Base-by-base conservation (phyloP, 2,888 invertebrate genomes). In the Tinea trinotella region DNA sequence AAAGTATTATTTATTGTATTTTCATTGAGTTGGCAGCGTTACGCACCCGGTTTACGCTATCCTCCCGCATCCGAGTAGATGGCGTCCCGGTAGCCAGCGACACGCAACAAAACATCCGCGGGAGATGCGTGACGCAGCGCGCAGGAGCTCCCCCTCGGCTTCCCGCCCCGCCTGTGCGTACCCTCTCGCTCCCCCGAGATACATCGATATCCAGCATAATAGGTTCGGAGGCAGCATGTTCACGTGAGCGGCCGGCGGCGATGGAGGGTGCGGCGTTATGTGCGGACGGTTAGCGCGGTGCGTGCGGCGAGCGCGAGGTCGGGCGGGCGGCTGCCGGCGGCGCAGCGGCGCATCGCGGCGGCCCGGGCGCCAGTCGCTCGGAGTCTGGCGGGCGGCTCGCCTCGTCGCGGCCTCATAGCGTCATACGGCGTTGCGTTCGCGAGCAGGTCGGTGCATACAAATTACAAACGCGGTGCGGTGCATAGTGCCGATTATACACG, bases 321-420 rank as follows among this genome's bases (percentile, higher is more conserved):
- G 19, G 57, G 60, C 30, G 24, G 69, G 68, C 66, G 59, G 63
- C 60, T 60, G 59, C 65, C 62, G 66, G 65, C 64, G 71, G 70
- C 68, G 64, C 60, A 12, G 34, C 24, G 52, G 70, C 68, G 70
- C 66, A 71, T 71, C 68, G 72, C 71, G 71, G 70, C 56, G 52
- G 56, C 80, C 80, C 78, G 81, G 81, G 78, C 82, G 80, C 72
- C 82, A 83, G 83, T 83, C 75, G 82, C 80, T 80, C 79, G 68
- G 68, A 68, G 71, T 66, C 74, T 74, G 73, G 81, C 82, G 76
- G 71, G 71, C 74, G 76, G 72, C 76, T 72, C 75, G 74, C 72
- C 79, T 77, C 76, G 79, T 76, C 71, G 67, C 68, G 68, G 65
- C 64, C 46, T 19, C 46, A 46, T n/a, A 6, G 13, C 15, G 15